Conservation (phyloP, 1,140 invertebrate genomes). For the Diuraphis noxia region DNA sequence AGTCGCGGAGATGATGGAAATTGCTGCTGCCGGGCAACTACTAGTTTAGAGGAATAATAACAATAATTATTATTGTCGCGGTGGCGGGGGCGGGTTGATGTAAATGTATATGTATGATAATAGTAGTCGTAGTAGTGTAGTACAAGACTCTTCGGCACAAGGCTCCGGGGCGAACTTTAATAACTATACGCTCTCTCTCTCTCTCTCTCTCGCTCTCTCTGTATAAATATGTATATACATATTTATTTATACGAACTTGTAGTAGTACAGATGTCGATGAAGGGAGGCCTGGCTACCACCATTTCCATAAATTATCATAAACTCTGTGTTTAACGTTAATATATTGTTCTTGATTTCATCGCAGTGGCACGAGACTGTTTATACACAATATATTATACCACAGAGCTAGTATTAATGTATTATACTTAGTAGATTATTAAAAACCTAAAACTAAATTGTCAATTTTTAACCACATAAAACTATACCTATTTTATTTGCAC, state of each 20-base stretch:
- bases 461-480: background rate
- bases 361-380: background rate
- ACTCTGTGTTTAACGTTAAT: constrained; percentile 35
- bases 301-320: constrained; percentile 52
- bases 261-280: background rate
- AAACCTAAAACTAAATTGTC: background rate
- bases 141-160: constrained; percentile 41
- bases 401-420: too few species aligned
- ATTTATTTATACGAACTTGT: background rate
- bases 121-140: background rate
- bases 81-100: background rate
- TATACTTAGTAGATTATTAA: background rate
- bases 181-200: background rate
- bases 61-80: constrained; percentile 34
- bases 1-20: constrained; percentile 8
- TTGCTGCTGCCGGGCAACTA: background rate
- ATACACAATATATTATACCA: background rate
- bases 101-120: background rate
- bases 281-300: background rate
- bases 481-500: background rate
- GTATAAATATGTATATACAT: background rate
- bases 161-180: constrained; percentile 43
- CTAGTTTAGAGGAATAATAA: constrained; percentile 37
- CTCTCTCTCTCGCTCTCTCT: background rate
- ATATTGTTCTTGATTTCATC: constrained; percentile 36